phyloP scores from a whole-genome alignment of 2,797 vertebrate genomes.

The Lithobates sylvaticus region DNA sequence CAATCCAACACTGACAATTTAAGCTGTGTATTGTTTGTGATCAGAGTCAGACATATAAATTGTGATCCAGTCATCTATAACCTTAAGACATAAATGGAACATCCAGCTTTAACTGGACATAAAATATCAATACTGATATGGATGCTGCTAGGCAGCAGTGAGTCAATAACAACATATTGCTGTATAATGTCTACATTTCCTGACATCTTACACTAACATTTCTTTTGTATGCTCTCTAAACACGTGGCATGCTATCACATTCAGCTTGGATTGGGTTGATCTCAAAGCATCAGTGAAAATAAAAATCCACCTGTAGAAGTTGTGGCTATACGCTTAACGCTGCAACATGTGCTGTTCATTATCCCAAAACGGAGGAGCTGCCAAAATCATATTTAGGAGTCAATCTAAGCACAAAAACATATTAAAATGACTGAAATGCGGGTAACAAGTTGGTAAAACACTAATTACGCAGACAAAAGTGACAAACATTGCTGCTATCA shows the following conservation, averaged over 20 bases:
- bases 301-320: background rate
- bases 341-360: background rate
- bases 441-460: constrained; percentile 13
- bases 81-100: background rate
- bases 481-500: background rate
- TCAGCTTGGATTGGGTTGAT: background rate
- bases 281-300: background rate
- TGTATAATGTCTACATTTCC: too few relatives aligned
- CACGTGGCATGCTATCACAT: background rate
- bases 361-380: background rate
- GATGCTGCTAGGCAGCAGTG: background rate
- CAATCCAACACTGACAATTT: too few relatives aligned
- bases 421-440: background rate
- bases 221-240: background rate
- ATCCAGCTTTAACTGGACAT: background rate
- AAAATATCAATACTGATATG: too few relatives aligned
- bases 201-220: too few relatives aligned
- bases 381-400: background rate
- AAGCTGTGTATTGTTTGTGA: background rate
- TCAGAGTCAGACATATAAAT: background rate
- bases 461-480: background rate
- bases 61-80: too few relatives aligned
- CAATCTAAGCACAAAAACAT: background rate
- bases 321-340: too few relatives aligned
- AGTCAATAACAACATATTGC: background rate